Percentiles rank a stretch among this genome's conserved stretches.
These are phyloP conservation scores for Sinhomidia bicolor DNA, from an alignment of 2,888 invertebrate genomes.

Conservation along the genomic window DNA sequence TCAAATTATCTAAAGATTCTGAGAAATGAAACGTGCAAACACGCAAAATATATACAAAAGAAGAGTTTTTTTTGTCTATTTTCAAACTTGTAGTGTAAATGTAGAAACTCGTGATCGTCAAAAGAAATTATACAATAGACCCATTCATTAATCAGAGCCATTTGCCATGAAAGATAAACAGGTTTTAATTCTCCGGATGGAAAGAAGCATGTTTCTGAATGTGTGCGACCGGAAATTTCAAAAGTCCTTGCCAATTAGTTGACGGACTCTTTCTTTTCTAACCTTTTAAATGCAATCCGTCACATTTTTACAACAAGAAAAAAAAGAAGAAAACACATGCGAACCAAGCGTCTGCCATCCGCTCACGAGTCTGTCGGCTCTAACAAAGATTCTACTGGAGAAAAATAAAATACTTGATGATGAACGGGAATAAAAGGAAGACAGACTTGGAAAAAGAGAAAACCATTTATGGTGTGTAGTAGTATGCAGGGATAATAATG, in stretches of 20 bases:
- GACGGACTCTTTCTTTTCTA: constrained; percentile 42
- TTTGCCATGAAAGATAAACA: constrained; percentile 61
- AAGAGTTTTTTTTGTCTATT: constrained; percentile 1
- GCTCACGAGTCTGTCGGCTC: constrained; percentile 31
- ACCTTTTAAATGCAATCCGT: constrained; percentile 65
- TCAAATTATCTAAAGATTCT: constrained; percentile 44
- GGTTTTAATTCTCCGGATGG: constrained; percentile 57
- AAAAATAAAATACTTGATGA: not conserved
- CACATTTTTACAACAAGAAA: constrained; percentile 55
- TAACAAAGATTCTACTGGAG: not conserved
- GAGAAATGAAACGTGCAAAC: constrained; percentile 17
- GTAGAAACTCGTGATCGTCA: constrained; percentile 2
- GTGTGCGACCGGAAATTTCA: constrained; percentile 61
- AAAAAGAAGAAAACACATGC: constrained; percentile 49
- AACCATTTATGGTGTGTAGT: not conserved
- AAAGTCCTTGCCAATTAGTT: constrained; percentile 68
- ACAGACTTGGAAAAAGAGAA: not conserved
- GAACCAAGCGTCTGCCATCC: constrained; percentile 15
- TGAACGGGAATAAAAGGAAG: not conserved
- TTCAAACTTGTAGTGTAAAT: constrained; percentile 1
- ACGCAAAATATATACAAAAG: constrained; percentile 18
- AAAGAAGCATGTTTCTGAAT: constrained; percentile 26
- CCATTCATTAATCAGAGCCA: constrained; percentile 65
- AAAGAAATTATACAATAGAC: constrained; percentile 10
- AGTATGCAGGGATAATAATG: not conserved